Base-by-base conservation (phyloP, 1,140 invertebrate genomes). In the Atta cephalotes region DNA sequence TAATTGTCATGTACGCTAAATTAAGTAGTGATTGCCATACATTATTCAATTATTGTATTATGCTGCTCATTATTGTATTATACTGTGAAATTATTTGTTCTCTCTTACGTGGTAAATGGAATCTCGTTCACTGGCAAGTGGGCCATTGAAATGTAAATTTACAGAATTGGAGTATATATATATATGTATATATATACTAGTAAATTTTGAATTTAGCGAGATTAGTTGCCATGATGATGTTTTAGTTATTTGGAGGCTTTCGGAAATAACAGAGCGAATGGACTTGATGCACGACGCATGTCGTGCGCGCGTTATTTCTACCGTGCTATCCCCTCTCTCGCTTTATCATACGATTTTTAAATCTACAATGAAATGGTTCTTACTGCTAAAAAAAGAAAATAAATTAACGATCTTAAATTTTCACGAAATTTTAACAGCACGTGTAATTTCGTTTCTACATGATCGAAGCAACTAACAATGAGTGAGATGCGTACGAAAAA, bases 171-270 rank as follows among this genome's bases (percentile, higher is more conserved):
- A 21, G 10, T 45, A 62, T 39, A 39, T 25, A 39, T 25, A 25
- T 25, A 25, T 25, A 21, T 21, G 0, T 25, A 25, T 25, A 25
- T 25, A 25, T 12, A 25, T 18, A 78, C 68, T 70, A 35, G 78
- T n/a, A 35, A 86, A 90, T 90, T 90, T 86, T 53, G 45, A 88
- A 86, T 90, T 86, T 88, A 31, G 60, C 49, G 39, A 81, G 89
- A 82, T 91, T 90, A 90, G 86, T 81, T 76, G 76, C 76, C 80
- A 31, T 60, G n/a, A 35, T 35, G 31, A 35, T 16, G 74, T 14
- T 85, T 88, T 90, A 76, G 88, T 90, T 90, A 88, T 31, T 74
- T 60, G 21, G 14, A 45, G 3, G 21, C 1, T 49, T n/a, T 21
- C 62, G 53, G 45, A 86, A 80, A 86, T 21, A 80, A 78, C 25